Evolutionary conservation across 92 coral and sea anemone species (phyloP).

Genomic region (Porites divaricata): DNA sequence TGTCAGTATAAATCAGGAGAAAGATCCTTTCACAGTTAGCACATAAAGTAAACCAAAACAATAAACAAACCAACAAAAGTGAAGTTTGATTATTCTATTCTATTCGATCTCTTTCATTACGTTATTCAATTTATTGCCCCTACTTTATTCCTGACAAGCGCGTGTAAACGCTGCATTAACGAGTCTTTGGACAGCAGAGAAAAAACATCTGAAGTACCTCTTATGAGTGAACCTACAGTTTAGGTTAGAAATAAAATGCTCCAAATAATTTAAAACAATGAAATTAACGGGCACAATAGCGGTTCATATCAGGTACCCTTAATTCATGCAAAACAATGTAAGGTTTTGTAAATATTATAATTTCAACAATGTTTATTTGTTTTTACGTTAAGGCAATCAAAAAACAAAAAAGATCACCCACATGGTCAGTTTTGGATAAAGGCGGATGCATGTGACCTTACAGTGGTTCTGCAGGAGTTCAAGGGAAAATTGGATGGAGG

Average conservation of each 20-base stretch:
- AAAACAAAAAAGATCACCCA: neutral
- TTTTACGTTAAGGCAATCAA: neutral
- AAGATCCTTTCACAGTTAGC: constrained; percentile 41
- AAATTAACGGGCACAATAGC: too few relatives aligned
- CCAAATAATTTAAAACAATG: neutral
- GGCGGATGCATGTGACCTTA: too few relatives aligned
- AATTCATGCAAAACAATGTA: too few relatives aligned
- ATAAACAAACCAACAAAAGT: neutral
- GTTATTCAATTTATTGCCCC: neutral
- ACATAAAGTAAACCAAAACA: neutral
- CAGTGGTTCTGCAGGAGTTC: too few relatives aligned
- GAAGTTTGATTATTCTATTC: neutral
- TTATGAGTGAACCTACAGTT: constrained; percentile 19
- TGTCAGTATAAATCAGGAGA: neutral
- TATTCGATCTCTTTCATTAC: neutral
- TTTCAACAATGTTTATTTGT: neutral
- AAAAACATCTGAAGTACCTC: neutral
- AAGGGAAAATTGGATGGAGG: neutral
- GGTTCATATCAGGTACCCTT: too few relatives aligned
- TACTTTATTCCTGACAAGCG: neutral
- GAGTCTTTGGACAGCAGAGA: neutral
- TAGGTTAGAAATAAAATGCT: constrained; percentile 3
- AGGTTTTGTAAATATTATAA: neutral
- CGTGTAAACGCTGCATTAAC: constrained; percentile 28
- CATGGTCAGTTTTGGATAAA: neutral